Conservation (phyloP, 2,888 invertebrate genomes). For the Acleris literana region DNA sequence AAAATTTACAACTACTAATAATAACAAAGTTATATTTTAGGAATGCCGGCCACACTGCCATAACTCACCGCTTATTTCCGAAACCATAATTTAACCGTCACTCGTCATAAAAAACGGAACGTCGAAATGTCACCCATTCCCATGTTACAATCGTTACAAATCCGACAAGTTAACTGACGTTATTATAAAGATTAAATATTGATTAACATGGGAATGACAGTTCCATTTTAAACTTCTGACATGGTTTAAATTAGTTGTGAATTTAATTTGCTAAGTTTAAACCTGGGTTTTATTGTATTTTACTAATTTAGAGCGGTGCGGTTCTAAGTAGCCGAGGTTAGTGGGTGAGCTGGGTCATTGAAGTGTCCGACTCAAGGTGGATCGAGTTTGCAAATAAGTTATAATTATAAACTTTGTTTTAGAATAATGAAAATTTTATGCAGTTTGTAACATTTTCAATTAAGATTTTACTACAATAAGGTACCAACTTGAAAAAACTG, state of each 20-base stretch:
- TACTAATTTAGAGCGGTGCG: neutral
- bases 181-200: slow-evolving; percentile 14
- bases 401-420: neutral
- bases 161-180: slow-evolving; percentile 14
- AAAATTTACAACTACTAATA: no score
- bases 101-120: slow-evolving; percentile 5
- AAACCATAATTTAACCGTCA: slow-evolving; percentile 3
- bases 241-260: slow-evolving; percentile 4
- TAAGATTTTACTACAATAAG: no score
- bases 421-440: neutral
- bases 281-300: slow-evolving; percentile 4
- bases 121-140: slow-evolving; percentile 14
- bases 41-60: neutral
- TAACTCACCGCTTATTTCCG: neutral
- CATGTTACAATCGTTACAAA: slow-evolving; percentile 2
- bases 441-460: neutral
- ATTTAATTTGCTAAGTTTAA: slow-evolving; percentile 4
- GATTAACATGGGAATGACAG: slow-evolving; percentile 2
- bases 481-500: no score
- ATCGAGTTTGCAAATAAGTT: neutral
- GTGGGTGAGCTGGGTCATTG: slow-evolving; percentile 17
- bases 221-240: slow-evolving; percentile 1
- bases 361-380: slow-evolving; percentile 4
- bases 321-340: slow-evolving; percentile 3
- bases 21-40: no score